Base-by-base conservation (phyloP, 2,797 vertebrate genomes). In the Anguilla marmorata region DNA sequence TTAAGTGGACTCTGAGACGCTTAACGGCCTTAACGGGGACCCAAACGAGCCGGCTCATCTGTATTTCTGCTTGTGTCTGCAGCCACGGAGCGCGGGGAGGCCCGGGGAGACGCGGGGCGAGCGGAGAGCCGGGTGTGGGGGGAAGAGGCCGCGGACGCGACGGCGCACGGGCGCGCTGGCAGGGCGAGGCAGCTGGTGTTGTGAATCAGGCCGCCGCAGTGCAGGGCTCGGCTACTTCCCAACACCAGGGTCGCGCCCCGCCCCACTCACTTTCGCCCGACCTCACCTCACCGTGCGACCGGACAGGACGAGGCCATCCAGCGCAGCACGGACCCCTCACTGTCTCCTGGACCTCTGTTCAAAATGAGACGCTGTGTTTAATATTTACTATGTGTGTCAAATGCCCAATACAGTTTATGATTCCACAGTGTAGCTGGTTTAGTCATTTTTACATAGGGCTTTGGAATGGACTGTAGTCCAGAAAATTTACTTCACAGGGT, bases 201-300 rank as follows among this genome's bases (percentile, higher is more conserved):
- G 79, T 82, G 79, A 82, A 82, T 82, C 79, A 82, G 79, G 79
- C 79, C 79, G 79, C 79, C 79, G 79, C 79, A 50, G 79, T 82
- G 79, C 45, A 82, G 79, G 79, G 79, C 79, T 82, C 79, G 79
- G 79, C 79, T 82, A 50, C 79, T 82, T 82, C 79, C 79, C 79
- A 82, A 82, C 79, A 82, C 79, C 79, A 82, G 79, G 79, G 79
- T 82, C 79, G 79, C 79, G 19, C 79, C 79, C 79, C 79, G 41
- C 24, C 79, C 41, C 41, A 11, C 79, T 82, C 41, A 82, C 79
- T 21, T 45, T 50, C 41, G 79, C 79, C 79, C 24, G 5, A 82
- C 45, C 79, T 80, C 76, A 19, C 33, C 72, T 76, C 30, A 19
- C 27, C 30, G 0, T 5, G 72, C 7, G 72, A 14, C 76, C 41